These are phyloP conservation scores for Anomalospiza imberbis DNA, from an alignment of 2,797 vertebrate genomes.

Conservation along the genomic window DNA sequence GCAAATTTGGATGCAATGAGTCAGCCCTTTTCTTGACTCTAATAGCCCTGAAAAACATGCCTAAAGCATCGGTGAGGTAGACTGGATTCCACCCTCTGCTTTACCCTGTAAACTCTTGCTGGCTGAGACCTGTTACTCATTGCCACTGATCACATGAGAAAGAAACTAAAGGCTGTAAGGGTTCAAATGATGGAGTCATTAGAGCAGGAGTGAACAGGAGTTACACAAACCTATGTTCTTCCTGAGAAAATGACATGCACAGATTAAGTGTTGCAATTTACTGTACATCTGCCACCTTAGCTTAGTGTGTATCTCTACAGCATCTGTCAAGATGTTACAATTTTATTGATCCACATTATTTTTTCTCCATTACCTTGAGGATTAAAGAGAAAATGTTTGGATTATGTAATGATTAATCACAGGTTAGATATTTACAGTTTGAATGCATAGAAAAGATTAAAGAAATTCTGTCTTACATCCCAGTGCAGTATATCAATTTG, in stretches of 20 bases:
- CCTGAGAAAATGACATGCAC: background rate
- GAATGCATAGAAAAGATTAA: conserved; percentile 4
- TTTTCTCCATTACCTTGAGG: conserved; percentile 20
- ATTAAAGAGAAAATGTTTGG: conserved; percentile 16
- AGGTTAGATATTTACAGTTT: conserved; percentile 9
- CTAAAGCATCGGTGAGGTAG: background rate
- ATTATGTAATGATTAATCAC: conserved; percentile 35
- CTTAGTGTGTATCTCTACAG: background rate
- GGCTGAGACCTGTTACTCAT: background rate
- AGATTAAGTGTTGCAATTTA: background rate
- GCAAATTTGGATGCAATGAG: background rate
- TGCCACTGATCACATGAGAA: background rate
- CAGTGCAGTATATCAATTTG: background rate
- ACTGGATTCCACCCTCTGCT: background rate
- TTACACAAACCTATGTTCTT: background rate
- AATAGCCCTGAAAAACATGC: background rate
- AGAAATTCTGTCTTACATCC: conserved; percentile 6
- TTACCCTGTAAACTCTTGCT: background rate
- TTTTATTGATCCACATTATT: conserved; percentile 1
- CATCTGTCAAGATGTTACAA: background rate
- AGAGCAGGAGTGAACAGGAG: background rate
- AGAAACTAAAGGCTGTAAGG: background rate
- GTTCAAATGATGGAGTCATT: background rate
- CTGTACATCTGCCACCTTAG: background rate
- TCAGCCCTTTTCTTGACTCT: background rate